Evolutionary conservation across 2,888 invertebrate species (phyloP).

Genomic region (Latheticus oryzae): DNA sequence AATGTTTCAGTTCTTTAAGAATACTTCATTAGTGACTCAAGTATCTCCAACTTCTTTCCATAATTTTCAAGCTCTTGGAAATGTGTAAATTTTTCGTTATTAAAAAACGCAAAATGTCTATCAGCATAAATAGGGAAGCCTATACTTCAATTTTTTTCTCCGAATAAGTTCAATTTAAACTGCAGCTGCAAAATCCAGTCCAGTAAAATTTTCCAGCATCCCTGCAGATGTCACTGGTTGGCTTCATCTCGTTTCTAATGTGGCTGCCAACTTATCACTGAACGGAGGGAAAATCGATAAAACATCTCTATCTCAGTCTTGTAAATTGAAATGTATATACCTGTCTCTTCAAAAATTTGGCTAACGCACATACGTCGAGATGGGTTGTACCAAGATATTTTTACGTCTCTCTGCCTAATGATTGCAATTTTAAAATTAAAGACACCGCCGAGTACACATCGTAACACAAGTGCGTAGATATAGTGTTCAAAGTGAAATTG

Average conservation of each 20-base stretch:
- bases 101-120: too few species aligned
- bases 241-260: slow-evolving; percentile 53
- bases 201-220: slow-evolving; percentile 58
- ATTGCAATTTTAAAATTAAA: slow-evolving; percentile 62
- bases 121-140: too few species aligned
- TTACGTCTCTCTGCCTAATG: slow-evolving; percentile 58
- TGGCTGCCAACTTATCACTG: slow-evolving; percentile 53
- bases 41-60: too few species aligned
- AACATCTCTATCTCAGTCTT: slow-evolving; percentile 52
- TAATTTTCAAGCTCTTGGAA: too few species aligned
- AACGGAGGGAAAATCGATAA: slow-evolving; percentile 63
- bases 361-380: slow-evolving; percentile 58
- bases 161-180: too few species aligned
- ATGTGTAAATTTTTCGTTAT: too few species aligned
- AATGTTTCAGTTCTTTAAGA: too few species aligned
- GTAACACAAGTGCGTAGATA: slow-evolving; percentile 34
- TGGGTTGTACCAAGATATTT: slow-evolving; percentile 64
- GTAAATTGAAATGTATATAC: slow-evolving; percentile 45
- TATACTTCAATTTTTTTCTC: too few species aligned
- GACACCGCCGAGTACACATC: slow-evolving; percentile 43
- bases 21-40: too few species aligned
- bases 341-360: slow-evolving; percentile 55
- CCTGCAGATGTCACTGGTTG: slow-evolving; percentile 56
- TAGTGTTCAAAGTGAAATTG: slow-evolving; percentile 32
- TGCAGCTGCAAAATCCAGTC: too few species aligned